Base-by-base conservation (phyloP, 2,888 invertebrate genomes). In the Limnephilus marmoratus region DNA sequence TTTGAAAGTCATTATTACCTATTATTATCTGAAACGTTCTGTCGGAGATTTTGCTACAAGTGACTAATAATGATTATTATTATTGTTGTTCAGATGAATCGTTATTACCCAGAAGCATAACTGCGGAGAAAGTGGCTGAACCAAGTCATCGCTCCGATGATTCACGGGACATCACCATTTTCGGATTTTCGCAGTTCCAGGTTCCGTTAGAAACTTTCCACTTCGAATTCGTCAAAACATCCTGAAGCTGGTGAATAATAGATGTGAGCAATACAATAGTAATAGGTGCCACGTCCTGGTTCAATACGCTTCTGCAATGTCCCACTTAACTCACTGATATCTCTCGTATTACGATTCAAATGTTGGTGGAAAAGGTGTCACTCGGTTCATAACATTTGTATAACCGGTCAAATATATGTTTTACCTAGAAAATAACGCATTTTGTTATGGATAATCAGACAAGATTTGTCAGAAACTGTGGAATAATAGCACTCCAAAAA, bases 121-220 rank as follows among this genome's bases (percentile, higher is more conserved):
- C 37, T 12, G 86, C 86, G 45, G 86, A 86, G 86, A 86, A 86
- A 86, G 86, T 45, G 45, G 29, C 86, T 29, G 15, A 45, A 86
- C 5, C 37, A 37, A 86, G 45, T 86, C 86, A 86, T 45, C 49
- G 86, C 45, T n/a, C 45, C 86, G 86, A n/a, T 45, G 86, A 86
- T 45, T 86, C 86, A 45, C 86, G 41, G 86, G 86, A 86, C 37
- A 24, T 68, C 68, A n/a, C 68, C 68, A 68, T 68, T 68, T 53
- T 53, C 53, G 53, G 53, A 53, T 53, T 18, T 41, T 83, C 37
- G 83, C 34, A 41, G 37, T 34, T 83, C 83, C 83, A 37, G 34
- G 83, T 83, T 83, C 83, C 83, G 83, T 83, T 83, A 83, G 37
- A 24, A 37, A 83, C 83, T 83, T 83, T 83, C 83, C 83, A 34